Conservation (phyloP, 1,140 invertebrate species). For the Drosophila guanche region DNA sequence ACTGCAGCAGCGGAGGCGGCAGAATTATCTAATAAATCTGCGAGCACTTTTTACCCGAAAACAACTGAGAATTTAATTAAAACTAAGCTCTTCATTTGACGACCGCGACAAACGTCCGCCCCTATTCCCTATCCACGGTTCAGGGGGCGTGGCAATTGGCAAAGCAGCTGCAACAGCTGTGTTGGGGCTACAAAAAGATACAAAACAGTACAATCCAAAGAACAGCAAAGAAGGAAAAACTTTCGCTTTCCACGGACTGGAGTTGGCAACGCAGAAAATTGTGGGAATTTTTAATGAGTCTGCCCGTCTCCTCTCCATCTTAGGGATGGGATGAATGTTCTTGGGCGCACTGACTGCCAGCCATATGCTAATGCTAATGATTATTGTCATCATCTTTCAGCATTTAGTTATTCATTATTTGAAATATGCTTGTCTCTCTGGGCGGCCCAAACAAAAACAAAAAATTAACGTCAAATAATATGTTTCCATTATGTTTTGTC, state of each 20-base stretch:
- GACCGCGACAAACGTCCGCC: conserved; percentile 29
- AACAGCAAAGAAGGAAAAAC: conserved; percentile 14
- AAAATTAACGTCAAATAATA: conserved; percentile 61
- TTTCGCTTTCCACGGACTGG: conserved; percentile 11
- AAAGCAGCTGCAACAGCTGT: conserved; percentile 1
- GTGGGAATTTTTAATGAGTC: conserved; percentile 50
- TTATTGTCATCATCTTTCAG: conserved; percentile 55
- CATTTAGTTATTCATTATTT: conserved; percentile 55
- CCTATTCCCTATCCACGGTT: background rate
- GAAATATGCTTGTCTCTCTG: conserved; percentile 38
- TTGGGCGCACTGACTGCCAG: background rate
- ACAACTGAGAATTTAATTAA: conserved; percentile 62
- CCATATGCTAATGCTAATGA: conserved; percentile 60
- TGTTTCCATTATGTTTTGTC: conserved; percentile 58
- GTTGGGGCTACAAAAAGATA: no score
- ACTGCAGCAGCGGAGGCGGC: conserved; percentile 3
- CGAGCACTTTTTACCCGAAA: conserved; percentile 27
- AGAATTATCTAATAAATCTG: conserved; percentile 53
- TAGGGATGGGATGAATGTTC: no score
- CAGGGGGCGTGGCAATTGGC: no score
- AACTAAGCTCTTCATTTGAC: conserved; percentile 61
- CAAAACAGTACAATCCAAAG: no score
- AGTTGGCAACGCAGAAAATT: conserved; percentile 25
- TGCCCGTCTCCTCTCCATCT: background rate
- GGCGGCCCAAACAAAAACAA: no score